These are phyloP conservation scores for Ceraclea dissimilis DNA, from an alignment of 2,888 invertebrate species.

Conservation along the genomic window DNA sequence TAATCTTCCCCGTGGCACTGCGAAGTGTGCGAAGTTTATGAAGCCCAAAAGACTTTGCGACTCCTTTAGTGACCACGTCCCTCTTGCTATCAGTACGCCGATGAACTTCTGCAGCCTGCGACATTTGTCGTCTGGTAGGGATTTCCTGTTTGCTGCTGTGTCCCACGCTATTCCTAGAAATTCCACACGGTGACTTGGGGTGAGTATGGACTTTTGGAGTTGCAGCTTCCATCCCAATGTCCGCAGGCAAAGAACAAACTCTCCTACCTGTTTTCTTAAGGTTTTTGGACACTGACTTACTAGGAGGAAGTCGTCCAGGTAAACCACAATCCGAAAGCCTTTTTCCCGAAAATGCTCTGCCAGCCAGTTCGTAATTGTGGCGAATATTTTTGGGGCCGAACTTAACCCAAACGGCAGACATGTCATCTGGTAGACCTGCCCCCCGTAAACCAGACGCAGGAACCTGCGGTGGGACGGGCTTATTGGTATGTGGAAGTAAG, in stretches of 20 bases:
- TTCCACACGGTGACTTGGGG: constrained; percentile 12
- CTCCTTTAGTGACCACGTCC: too few relatives aligned
- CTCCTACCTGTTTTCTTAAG: background rate
- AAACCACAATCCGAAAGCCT: constrained; percentile 15
- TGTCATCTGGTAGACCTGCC: too few relatives aligned
- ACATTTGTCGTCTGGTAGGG: constrained; percentile 18
- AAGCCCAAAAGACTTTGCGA: too few relatives aligned
- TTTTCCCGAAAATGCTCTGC: too few relatives aligned
- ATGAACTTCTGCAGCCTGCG: background rate
- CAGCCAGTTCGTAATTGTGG: too few relatives aligned
- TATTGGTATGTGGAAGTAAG: too few relatives aligned
- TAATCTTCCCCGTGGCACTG: constrained; percentile 21
- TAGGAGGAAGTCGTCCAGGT: constrained; percentile 21
- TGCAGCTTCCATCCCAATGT: constrained; percentile 24
- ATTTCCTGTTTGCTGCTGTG: constrained; percentile 21
- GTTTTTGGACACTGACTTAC: constrained; percentile 1
- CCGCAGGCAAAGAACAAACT: constrained; percentile 1
- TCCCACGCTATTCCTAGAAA: constrained; percentile 24
- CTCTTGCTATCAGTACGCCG: background rate
- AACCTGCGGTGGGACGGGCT: too few relatives aligned
- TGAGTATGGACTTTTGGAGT: constrained; percentile 19
- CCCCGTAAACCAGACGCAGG: too few relatives aligned
- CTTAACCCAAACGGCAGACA: too few relatives aligned
- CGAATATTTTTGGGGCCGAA: too few relatives aligned
- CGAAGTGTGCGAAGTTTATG: constrained; percentile 22